phyloP scores from a whole-genome alignment of 2,888 invertebrate genomes.

The Fragum sueziense region DNA sequence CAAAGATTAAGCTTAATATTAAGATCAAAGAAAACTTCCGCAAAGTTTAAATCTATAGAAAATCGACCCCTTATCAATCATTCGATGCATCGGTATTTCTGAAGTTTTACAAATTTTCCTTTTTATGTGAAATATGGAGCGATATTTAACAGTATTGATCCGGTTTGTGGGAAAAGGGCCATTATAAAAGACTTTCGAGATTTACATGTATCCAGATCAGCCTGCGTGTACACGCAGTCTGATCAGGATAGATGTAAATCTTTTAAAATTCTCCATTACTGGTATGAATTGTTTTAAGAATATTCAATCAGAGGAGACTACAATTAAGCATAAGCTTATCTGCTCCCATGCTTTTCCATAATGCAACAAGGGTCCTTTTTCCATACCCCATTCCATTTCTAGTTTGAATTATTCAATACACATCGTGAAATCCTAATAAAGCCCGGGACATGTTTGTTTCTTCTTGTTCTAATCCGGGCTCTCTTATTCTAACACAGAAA shows the following conservation, averaged over 20 bases:
- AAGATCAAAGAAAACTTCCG: slow-evolving; percentile 1
- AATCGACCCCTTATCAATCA: background rate
- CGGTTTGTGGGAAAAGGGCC: too few relatives aligned
- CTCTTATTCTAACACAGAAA: background rate
- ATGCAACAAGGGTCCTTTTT: too few relatives aligned
- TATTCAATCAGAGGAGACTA: too few relatives aligned
- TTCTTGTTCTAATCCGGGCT: slow-evolving; percentile 9
- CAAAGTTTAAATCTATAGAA: background rate
- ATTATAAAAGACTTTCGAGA: too few relatives aligned
- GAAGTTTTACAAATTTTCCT: slow-evolving; percentile 4
- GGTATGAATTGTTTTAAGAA: too few relatives aligned
- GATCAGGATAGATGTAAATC: too few relatives aligned
- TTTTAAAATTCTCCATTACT: too few relatives aligned
- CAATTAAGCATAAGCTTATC: too few relatives aligned
- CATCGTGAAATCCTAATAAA: slow-evolving; percentile 12
- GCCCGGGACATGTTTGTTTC: slow-evolving; percentile 20
- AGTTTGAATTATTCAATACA: slow-evolving; percentile 22
- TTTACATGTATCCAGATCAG: too few relatives aligned
- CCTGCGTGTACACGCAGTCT: too few relatives aligned
- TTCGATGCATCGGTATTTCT: slow-evolving; percentile 5
- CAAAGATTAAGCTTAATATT: background rate
- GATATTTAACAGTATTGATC: background rate
- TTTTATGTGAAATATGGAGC: background rate
- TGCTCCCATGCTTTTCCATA: too few relatives aligned
- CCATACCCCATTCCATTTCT: background rate